Evolutionary conservation across 1,140 invertebrate genomes (phyloP), one percentile per base, ranked within the genome.

Genomic region (Penaeus vannamei): DNA sequence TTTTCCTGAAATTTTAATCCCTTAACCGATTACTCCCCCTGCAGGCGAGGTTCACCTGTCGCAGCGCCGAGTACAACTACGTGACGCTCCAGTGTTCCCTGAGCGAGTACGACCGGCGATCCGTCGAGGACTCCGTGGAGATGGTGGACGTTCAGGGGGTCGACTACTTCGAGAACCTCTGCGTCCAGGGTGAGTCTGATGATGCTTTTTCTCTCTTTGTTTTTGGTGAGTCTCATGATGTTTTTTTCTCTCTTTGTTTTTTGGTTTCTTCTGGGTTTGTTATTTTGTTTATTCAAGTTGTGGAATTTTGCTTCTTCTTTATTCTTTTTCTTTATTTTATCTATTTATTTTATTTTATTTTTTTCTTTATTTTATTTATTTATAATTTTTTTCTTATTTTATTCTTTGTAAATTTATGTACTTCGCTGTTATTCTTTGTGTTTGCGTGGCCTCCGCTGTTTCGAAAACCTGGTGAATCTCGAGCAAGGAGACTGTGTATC

Each of bases 121-220:
- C 97, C 0, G 96, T 96, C 0, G 96, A 96, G 0, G 96, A 97
- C 92, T 96, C 91, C n/a, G 90, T 92, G 42, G 96, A 97, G 92
- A 95, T 98, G 89, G 95, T 97, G 3, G 97, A 98, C 91, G 96
- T 97, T 2, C 96, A 96, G 91, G 97, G 97, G 36, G 96, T 98
- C 7, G 98, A 98, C 93, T 98, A 98, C 92, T 98, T 98, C 93
- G 98, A 98, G 94, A 98, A 98, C 93, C 94, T 98, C n/a, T 98
- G 97, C 92, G 93, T 98, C 90, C 97, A 97, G 94, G 95, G 96
- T 95, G 93, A 93, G 91, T 91, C 82, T 62, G 36, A 14, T 19
- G 22, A 5, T 23, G 8, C 2, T 20, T 22, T 61, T 23, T 72
- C 0, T 5, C 0, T 64, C 14, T n/a, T 5, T 66, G 14, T 69